Base-by-base conservation (phyloP, 2,888 invertebrate species). In the Epicampocera succincta region DNA sequence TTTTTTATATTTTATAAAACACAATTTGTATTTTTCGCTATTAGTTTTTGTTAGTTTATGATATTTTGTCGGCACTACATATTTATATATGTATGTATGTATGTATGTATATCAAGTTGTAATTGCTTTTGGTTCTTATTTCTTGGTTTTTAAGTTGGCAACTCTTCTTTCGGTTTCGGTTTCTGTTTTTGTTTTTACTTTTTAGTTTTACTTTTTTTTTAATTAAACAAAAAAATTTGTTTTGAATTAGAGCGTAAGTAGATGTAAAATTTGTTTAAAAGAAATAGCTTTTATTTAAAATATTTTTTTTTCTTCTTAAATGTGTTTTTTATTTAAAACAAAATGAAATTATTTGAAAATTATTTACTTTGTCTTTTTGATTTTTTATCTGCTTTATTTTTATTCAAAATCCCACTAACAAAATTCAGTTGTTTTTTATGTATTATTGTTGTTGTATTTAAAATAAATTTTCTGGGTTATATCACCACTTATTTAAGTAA, bases 401-500 rank as follows among this genome's bases (percentile, higher is more conserved):
- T 72, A 60, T 76, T 54, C n/a, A 69, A 77, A 80, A 69, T 48
- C 58, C 44, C 76, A 68, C 71, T 33, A 74, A 73, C 61, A 54
- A 73, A 69, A 66, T 60, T 42, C 46, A 50, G 63, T 76, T 69
- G 61, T 52, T 71, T 79, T 75, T 44, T 65, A 25, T 61, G 58
- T 80, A 21, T 54, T 60, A n/a, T 58, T 61, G 40, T 80, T 72
- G 63, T 48, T 54, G 42, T 69, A 54, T 68, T 69, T 75, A 69
- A 69, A 74, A 76, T 69, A 69, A 60, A 65, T 76, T 81, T 79
- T 83, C 72, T 83, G 79, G 83, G 79, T 79, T 79, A 83, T 79
- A 83, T 79, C 83, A 79, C 79, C 82, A 82, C 71, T 82, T 82
- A 82, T 82, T 82, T 82, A 82, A 82, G 78, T 78, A 82, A 82